phyloP scores from a whole-genome alignment of 2,888 invertebrate species.

The Liopterus haemorrhoidalis region DNA sequence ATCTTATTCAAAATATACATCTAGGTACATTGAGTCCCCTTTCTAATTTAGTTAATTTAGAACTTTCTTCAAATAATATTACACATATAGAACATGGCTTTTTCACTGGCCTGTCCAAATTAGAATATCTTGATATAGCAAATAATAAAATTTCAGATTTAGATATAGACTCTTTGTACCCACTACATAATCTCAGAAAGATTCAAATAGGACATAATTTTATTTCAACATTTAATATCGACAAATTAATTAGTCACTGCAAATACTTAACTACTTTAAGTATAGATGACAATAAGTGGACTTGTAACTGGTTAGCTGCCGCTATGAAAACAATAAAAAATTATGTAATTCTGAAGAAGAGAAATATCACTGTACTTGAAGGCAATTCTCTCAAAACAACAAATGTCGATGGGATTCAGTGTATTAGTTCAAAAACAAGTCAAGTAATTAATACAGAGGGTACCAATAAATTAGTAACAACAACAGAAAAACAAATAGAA shows the following conservation, averaged over 20 bases:
- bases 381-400: slow-evolving; percentile 8
- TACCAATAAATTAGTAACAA: too few species aligned
- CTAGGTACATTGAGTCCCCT: slow-evolving; percentile 56
- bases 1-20: slow-evolving; percentile 37
- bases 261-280: not conserved
- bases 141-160: slow-evolving; percentile 57
- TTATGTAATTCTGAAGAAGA: too few species aligned
- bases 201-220: slow-evolving; percentile 11
- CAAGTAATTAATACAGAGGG: too few species aligned
- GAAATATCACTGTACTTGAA: slow-evolving; percentile 12
- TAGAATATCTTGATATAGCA: slow-evolving; percentile 56
- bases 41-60: slow-evolving; percentile 54
- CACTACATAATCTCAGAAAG: slow-evolving; percentile 6
- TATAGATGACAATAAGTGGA: slow-evolving; percentile 8
- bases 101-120: slow-evolving; percentile 51
- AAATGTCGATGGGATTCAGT: slow-evolving; percentile 6
- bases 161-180: slow-evolving; percentile 49
- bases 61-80: slow-evolving; percentile 61
- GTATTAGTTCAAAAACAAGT: too few species aligned
- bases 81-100: slow-evolving; percentile 52
- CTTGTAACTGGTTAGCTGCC: slow-evolving; percentile 3
- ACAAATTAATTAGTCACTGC: not conserved
- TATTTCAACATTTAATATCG: not conserved
- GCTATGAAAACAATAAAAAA: slow-evolving; percentile 1
- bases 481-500: too few species aligned